A percentile compares a stretch with the other conserved stretches of the same genome.
Conservation (phyloP, 1,140 invertebrate genomes). For the Lineus longissimus region DNA sequence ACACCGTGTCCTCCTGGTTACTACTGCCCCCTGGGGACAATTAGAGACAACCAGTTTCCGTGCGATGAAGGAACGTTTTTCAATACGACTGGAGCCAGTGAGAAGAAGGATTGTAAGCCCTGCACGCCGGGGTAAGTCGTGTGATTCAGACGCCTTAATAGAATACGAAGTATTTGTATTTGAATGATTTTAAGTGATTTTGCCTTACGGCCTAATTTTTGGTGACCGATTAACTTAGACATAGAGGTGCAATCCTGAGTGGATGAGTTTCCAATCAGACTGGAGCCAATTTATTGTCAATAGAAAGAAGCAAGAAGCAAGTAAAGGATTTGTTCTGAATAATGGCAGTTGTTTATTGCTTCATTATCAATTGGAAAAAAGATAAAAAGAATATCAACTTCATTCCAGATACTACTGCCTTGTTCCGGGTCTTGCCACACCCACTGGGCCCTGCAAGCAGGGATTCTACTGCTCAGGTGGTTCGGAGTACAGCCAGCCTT, state of each 20-base stretch:
- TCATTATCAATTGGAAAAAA: no score
- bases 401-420: slow-evolving; percentile 40
- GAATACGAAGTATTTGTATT: no score
- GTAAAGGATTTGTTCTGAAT: no score
- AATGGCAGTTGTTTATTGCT: no score
- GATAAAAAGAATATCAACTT: slow-evolving; percentile 3
- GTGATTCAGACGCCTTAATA: background rate
- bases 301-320: no score
- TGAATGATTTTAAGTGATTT: no score
- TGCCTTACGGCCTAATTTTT: no score
- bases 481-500: slow-evolving; percentile 26
- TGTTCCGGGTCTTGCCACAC: slow-evolving; percentile 29
- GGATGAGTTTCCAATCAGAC: no score
- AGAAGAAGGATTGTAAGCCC: slow-evolving; percentile 24
- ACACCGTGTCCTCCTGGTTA: slow-evolving; percentile 41
- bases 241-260: no score
- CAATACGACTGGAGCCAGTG: slow-evolving; percentile 33
- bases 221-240: no score
- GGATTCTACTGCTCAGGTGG: slow-evolving; percentile 43
- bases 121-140: slow-evolving; percentile 41
- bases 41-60: slow-evolving; percentile 19
- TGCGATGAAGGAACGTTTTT: slow-evolving; percentile 41
- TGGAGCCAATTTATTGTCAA: no score
- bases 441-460: slow-evolving; percentile 37
- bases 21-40: slow-evolving; percentile 26